These are phyloP conservation scores for Coptodon bakossiorum DNA, from an alignment of 2,113 vertebrate species.

Conservation along the genomic window DNA sequence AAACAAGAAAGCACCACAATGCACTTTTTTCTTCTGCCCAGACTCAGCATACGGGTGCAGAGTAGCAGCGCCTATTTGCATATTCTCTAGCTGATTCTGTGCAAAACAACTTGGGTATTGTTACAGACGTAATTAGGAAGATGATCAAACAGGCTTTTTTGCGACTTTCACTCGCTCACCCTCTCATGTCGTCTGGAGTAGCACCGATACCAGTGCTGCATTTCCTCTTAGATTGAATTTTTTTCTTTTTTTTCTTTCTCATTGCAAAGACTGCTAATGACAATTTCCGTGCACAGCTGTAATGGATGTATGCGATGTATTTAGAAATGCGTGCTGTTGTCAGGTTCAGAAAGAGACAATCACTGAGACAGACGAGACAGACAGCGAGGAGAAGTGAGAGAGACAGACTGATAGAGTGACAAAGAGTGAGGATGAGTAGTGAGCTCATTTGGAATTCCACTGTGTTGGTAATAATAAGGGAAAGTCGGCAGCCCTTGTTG, in stretches of 20 bases:
- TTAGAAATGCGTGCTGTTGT: constrained; percentile 30
- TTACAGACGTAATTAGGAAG: constrained; percentile 64
- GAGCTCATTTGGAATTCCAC: constrained; percentile 57
- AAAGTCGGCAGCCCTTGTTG: constrained; percentile 63
- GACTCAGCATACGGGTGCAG: constrained; percentile 36
- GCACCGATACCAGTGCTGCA: neutral
- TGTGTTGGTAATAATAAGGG: constrained; percentile 64
- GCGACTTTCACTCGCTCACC: constrained; percentile 18
- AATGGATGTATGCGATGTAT: constrained; percentile 40
- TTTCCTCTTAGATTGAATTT: constrained; percentile 6
- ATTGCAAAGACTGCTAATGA: constrained; percentile 21
- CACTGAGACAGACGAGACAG: constrained; percentile 26
- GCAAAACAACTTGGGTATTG: constrained; percentile 66
- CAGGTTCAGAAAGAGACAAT: constrained; percentile 27
- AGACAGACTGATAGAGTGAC: constrained; percentile 41
- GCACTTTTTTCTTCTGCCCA: constrained; percentile 45
- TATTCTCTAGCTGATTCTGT: constrained; percentile 59
- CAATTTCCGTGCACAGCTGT: constrained; percentile 7
- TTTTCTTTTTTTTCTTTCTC: neutral
- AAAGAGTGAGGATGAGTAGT: constrained; percentile 24
- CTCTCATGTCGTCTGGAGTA: constrained; percentile 21
- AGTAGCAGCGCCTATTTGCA: constrained; percentile 51
- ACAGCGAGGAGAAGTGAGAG: neutral
- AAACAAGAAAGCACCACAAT: constrained; percentile 61
- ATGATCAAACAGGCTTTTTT: constrained; percentile 63